phyloP scores from a whole-genome alignment of 2,113 vertebrate species.

The Ochotona curzoniae region DNA sequence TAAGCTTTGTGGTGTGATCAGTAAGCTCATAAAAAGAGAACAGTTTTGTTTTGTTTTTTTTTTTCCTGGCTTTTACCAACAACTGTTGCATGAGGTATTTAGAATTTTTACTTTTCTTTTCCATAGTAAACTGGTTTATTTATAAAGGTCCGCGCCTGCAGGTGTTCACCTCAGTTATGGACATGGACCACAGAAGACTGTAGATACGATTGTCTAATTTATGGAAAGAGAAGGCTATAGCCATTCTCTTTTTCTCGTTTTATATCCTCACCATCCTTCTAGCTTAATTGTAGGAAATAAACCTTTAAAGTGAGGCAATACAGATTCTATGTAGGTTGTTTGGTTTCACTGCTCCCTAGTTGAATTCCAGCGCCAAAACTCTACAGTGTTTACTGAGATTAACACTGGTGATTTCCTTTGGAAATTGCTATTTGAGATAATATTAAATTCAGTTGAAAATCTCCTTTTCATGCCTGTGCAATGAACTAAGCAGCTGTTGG shows the following conservation, averaged over 20 bases:
- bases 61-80: background rate
- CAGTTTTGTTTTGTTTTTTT: background rate
- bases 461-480: conserved; percentile 79
- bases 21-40: conserved; percentile 9
- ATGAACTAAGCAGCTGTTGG: conserved; percentile 84
- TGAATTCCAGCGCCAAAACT: conserved; percentile 67
- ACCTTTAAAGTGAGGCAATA: conserved; percentile 79
- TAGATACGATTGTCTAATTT: conserved; percentile 31
- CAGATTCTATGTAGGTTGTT: conserved; percentile 78
- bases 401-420: conserved; percentile 73
- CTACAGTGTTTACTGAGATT: conserved; percentile 80
- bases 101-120: background rate
- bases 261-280: conserved; percentile 66
- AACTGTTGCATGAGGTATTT: background rate
- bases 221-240: conserved; percentile 47
- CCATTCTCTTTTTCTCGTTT: conserved; percentile 62
- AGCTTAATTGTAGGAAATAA: conserved; percentile 81
- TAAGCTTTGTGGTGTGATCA: background rate
- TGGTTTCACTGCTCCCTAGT: conserved; percentile 79
- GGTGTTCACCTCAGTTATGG: conserved; percentile 25
- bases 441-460: conserved; percentile 80
- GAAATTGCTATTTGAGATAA: conserved; percentile 79
- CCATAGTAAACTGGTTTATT: conserved; percentile 30
- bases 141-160: conserved; percentile 36
- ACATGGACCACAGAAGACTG: background rate